phyloP scores from a whole-genome alignment of 1,140 invertebrate genomes.

The Anoplolepis gracilipes region DNA sequence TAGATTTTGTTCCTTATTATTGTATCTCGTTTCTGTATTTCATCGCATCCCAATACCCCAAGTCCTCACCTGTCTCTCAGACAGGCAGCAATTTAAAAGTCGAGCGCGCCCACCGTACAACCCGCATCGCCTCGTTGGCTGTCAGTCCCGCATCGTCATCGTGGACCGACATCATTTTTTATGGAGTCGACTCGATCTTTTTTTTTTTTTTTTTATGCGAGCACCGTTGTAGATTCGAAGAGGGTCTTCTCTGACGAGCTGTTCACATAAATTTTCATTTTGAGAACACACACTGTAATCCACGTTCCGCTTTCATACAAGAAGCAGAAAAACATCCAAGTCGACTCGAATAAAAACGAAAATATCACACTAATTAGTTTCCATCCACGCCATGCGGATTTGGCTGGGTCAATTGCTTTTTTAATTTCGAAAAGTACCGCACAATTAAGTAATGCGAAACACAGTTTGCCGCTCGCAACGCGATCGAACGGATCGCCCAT shows the following conservation, averaged over 20 bases:
- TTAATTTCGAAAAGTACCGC: slow-evolving; percentile 19
- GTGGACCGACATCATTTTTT: slow-evolving; percentile 40
- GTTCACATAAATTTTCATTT: slow-evolving; percentile 69
- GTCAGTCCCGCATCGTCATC: slow-evolving; percentile 52
- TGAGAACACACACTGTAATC: slow-evolving; percentile 12
- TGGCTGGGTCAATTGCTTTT: neutral
- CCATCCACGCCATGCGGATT: neutral
- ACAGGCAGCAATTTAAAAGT: slow-evolving; percentile 35
- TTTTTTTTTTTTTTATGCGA: slow-evolving; percentile 39
- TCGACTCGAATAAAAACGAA: neutral
- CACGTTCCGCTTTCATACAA: neutral
- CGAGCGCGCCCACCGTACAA: neutral
- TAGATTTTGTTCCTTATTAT: neutral
- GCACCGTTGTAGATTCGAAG: neutral
- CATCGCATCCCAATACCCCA: neutral
- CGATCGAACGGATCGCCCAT: neutral
- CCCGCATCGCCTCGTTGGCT: slow-evolving; percentile 22
- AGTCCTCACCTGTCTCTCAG: slow-evolving; percentile 26
- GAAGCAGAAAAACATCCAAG: no score
- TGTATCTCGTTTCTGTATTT: neutral
- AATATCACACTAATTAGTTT: slow-evolving; percentile 9
- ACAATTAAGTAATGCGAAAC: slow-evolving; percentile 22
- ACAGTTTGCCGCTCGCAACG: slow-evolving; percentile 21
- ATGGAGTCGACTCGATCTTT: neutral
- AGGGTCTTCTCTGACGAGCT: neutral